A percentile compares a stretch with the other conserved stretches of the same genome.
phyloP scores from a whole-genome alignment of 2,888 invertebrate species.

The Trachelus tabidus region DNA sequence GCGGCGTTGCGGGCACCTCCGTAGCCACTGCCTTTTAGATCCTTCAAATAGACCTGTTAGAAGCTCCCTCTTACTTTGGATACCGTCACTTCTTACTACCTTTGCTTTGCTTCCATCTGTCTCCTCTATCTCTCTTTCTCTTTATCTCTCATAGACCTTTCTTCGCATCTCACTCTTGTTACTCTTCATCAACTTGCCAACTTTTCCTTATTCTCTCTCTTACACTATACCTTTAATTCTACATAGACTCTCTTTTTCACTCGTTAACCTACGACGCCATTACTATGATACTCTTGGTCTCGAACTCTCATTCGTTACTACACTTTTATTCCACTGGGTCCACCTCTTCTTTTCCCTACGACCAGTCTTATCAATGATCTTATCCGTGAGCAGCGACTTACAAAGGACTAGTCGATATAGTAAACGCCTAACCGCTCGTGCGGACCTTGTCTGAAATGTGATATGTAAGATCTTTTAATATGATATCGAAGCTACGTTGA shows the following conservation, averaged over 20 bases:
- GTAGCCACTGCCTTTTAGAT: slow-evolving; percentile 21
- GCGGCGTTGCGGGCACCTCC: slow-evolving; percentile 22
- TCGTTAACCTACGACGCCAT: neutral
- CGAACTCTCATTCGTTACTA: neutral
- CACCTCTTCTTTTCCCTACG: neutral
- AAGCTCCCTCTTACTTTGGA: neutral
- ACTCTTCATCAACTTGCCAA: neutral
- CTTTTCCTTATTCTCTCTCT: neutral
- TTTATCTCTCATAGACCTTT: slow-evolving; percentile 8
- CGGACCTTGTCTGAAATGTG: neutral
- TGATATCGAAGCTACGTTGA: neutral
- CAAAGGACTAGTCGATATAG: neutral
- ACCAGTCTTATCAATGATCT: neutral
- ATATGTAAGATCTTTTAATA: neutral
- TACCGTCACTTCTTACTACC: neutral
- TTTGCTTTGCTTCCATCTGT: neutral
- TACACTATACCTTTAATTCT: neutral
- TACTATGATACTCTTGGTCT: neutral
- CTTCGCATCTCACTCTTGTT: neutral
- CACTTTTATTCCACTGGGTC: neutral
- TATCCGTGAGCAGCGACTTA: neutral
- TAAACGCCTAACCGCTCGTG: neutral
- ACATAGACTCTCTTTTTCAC: neutral
- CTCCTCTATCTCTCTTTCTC: neutral
- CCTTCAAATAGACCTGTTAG: neutral